Percentiles rank a stretch among this genome's conserved stretches.
phyloP scores from a whole-genome alignment of 2,797 vertebrate species.

The Gallinago solitaria region DNA sequence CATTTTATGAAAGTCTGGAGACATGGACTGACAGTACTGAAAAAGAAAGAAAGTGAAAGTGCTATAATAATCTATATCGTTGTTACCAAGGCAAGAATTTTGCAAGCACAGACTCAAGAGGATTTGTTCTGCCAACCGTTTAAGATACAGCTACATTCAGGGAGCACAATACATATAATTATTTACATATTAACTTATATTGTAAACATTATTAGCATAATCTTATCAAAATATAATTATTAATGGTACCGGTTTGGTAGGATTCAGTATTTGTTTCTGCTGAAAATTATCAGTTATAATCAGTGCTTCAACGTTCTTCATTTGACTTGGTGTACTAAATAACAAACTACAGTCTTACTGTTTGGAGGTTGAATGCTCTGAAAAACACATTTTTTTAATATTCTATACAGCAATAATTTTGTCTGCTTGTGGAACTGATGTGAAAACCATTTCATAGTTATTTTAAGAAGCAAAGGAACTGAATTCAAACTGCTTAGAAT shows the following conservation, averaged over 20 bases:
- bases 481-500: neutral
- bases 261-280: neutral
- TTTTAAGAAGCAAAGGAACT: neutral
- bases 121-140: neutral
- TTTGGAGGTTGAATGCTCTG: neutral
- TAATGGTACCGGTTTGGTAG: neutral
- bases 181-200: neutral
- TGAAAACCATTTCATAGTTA: neutral
- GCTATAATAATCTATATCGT: neutral
- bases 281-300: neutral
- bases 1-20: slow-evolving; percentile 1
- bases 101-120: neutral
- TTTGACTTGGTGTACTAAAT: neutral
- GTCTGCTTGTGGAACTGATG: neutral
- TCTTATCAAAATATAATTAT: neutral
- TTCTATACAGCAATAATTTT: neutral
- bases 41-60: neutral
- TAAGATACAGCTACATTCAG: neutral
- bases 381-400: neutral
- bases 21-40: neutral
- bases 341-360: neutral
- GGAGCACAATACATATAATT: neutral
- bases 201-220: neutral
- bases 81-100: neutral
- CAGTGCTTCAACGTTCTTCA: neutral